Evolutionary conservation across 2,113 vertebrate genomes (phyloP), one percentile per base, ranked within the genome.

Genomic region (Baryphthengus martii): DNA sequence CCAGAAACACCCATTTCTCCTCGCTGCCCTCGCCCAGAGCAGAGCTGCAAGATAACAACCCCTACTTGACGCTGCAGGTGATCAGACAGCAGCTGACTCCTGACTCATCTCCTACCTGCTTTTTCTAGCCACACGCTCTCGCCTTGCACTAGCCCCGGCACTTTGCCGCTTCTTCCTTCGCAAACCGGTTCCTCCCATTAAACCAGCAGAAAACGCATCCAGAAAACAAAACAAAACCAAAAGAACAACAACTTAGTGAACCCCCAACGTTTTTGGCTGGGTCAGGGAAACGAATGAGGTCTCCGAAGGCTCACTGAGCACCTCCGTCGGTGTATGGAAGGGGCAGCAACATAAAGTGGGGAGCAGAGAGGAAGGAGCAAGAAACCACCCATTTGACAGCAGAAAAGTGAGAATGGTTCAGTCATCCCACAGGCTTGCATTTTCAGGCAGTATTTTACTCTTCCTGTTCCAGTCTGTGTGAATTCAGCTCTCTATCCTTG

Each of bases 251-350:
- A n/a, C n/a, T n/a, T n/a, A n/a, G n/a, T 18, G 19, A 49, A 24
- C 25, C 47, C 16, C 45, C n/a, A 28, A 35, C 0, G 0, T 49
- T 35, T 71, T 73, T 3, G 0, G 6, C 7, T 24, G 24, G 18
- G 40, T 56, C 26, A 74, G 26, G 33, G 39, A 87, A 59, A 62
- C 1, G 2, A 56, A 15, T 3, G 31, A 81, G 37, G 9, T 73
- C 50, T 58, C 26, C 61, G 42, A 63, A 45, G 37, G 59, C 55
- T 53, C 52, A 45, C 42, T 13, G 29, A 78, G 39, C 61, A 13
- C 16, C 24, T 42, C 40, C 3, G 1, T 4, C 1, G 2, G 3
- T 45, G 55, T 40, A 10, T 1, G 8, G 66, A 71, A 63, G 20
- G 40, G 44, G n/a, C 33, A 45, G 42, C 42, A 26, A 39, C 25